Evolutionary conservation across 1,140 invertebrate species (phyloP).

Genomic region (Orussus abietinus): DNA sequence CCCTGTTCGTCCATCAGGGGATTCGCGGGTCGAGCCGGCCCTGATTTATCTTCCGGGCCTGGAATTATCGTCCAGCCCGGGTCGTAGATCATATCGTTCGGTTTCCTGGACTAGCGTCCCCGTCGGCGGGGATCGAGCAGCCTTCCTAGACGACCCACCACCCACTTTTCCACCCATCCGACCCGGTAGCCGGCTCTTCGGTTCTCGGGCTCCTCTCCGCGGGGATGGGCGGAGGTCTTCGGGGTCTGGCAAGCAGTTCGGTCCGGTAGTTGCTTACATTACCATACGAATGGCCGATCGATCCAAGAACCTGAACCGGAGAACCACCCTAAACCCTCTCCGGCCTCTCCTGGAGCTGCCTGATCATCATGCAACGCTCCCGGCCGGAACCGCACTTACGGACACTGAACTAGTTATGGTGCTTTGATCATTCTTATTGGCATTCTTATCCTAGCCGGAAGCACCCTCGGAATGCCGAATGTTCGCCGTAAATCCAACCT

Average conservation of each 20-base stretch:
- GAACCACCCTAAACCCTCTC: conserved; percentile 11
- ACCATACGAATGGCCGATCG: conserved; percentile 51
- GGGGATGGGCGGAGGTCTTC: neutral
- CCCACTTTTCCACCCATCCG: neutral
- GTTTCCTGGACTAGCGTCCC: conserved; percentile 32
- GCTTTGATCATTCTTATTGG: conserved; percentile 48
- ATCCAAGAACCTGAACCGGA: conserved; percentile 22
- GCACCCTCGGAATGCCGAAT: too few relatives aligned
- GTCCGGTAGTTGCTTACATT: conserved; percentile 48
- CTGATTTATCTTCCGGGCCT: conserved; percentile 37
- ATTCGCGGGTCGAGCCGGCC: conserved; percentile 14
- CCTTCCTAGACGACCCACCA: neutral
- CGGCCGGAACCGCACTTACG: conserved; percentile 18
- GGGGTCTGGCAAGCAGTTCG: conserved; percentile 40
- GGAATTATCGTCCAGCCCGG: conserved; percentile 42
- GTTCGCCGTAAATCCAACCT: too few relatives aligned
- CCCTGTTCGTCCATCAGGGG: conserved; percentile 15
- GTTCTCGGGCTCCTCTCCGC: neutral
- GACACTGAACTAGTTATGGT: conserved; percentile 10
- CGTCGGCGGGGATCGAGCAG: conserved; percentile 6
- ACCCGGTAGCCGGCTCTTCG: conserved; percentile 10
- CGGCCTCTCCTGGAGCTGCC: conserved; percentile 4
- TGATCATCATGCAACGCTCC: too few relatives aligned
- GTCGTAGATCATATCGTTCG: conserved; percentile 47
- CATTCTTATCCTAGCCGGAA: conserved; percentile 28